Base-by-base conservation (phyloP, 1,140 invertebrate genomes). In the Conus betulinus region DNA sequence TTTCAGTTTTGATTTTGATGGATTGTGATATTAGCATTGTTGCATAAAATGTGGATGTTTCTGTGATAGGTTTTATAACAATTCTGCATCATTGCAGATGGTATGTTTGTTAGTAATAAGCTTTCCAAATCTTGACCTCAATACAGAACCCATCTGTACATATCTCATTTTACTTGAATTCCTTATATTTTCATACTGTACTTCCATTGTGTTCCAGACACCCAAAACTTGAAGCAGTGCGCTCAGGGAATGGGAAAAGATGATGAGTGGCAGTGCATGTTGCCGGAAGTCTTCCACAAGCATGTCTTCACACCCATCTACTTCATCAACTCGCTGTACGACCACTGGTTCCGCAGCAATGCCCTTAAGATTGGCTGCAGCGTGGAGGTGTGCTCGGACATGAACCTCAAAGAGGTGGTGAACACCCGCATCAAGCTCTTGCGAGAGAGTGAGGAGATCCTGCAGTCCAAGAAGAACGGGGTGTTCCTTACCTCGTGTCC, bases 311-410 rank as follows among this genome's bases (percentile, higher is more conserved):
- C 91, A 15, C 92, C 92, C 8, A 85, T 89, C 10, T 92, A 92
- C 78, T 92, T 92, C 79, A 67, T 91, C 67, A 91, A 91, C 71
- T 93, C 93, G 20, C 79, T 91, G 15, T 90, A 92, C 85, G 93
- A 93, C 86, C 89, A 85, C 0, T 93, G 93, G 92, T 91, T 90
- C 74, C 84, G 88, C 13, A 81, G 71, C 10, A 53, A 91, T 55
- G 79, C 88, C 7, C 87, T 93, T 55, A 89, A 84, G 17, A 88
- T 92, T 8, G 79, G 60, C 6, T 93, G 93, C 60, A 39, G 25
- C 17, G 81, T 88, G 23, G 53, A 67, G 10, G 57, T 51, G 7
- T 93, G 93, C 87, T 86, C 90, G 0, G 39, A 85, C 6, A n/a
- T 53, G 13, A 84, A 92, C n/a, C 63, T 91, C 17, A 27, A 52